phyloP scores from a whole-genome alignment of 2,797 vertebrate genomes.

The Phrynocephalus forsythii region DNA sequence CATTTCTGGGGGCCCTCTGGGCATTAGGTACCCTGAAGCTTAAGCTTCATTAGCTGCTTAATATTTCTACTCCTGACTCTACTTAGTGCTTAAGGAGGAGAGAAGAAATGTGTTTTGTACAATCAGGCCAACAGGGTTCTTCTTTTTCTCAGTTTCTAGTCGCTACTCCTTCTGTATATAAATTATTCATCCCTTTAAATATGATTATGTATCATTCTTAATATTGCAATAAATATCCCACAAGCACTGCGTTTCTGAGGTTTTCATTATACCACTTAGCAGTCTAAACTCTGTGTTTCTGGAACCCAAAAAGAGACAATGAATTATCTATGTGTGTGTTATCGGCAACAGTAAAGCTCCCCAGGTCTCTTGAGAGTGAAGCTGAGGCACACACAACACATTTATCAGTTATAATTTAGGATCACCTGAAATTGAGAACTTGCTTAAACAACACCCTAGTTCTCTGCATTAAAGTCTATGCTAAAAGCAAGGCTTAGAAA shows the following conservation, averaged over 20 bases:
- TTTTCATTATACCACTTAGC: background rate
- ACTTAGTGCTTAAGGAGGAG: background rate
- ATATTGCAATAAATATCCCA: background rate
- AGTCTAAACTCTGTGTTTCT: background rate
- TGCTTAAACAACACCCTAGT: background rate
- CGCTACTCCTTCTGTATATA: background rate
- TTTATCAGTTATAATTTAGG: background rate
- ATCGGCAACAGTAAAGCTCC: background rate
- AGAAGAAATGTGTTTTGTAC: slow-evolving; percentile 5
- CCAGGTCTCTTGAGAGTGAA: background rate
- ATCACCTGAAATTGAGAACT: slow-evolving; percentile 8
- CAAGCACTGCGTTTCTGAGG: background rate
- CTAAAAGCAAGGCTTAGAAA: slow-evolving; percentile 3
- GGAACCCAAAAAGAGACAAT: background rate
- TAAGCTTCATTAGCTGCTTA: no score
- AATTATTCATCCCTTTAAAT: no score
- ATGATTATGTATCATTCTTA: background rate
- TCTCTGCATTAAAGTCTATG: slow-evolving; percentile 20
- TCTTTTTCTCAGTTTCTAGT: background rate
- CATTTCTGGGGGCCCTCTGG: no score
- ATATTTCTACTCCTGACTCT: background rate
- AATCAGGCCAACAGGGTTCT: background rate
- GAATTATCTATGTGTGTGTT: background rate
- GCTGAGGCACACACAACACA: background rate
- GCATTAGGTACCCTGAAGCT: no score